Evolutionary conservation across 2,888 invertebrate genomes (phyloP), one percentile per base, ranked within the genome.

Genomic region (Drosophila bunnanda): DNA sequence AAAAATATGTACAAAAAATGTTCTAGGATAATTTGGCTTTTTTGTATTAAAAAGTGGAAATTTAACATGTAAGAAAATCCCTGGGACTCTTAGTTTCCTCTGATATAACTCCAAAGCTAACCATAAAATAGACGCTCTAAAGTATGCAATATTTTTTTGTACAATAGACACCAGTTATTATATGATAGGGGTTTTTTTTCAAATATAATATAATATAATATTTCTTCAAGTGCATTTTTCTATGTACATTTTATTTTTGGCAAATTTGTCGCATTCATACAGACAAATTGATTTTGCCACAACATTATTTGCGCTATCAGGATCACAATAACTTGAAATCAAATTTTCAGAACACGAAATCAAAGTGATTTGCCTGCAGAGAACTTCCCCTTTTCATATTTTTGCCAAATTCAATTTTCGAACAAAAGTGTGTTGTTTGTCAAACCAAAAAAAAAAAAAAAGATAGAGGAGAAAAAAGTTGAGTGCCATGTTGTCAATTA

Each of bases 401-500:
- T 48, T 39, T 25, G 39, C 9, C 15, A 50, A 41, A 65, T 65
- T 41, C 41, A 64, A 65, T 65, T 64, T 64, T 43, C 20, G 1
- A 2, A 34, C 22, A 7, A 12, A 64, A 15, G 10, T 15, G 13
- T 25, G 39, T 20, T 34, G 17, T 62, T 32, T 62, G 13, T 9
- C 57, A 13, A 57, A 28, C n/a, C n/a, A n/a, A 17, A 13, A 12
- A 12, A 20, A 13, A 57, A 20, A 20, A 22, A 8, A 13, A 15
- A 22, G 15, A 15, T 4, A 50, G 8, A 50, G 12, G 12, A 17
- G 12, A 28, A 15, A 22, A 48, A 30, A 15, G 22, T 13, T 8
- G 38, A n/a, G 13, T 22, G 70, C 38, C 72, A 68, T 56, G 69
- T 60, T 55, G 55, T 52, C 79, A 84, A 67, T 84, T 79, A 79